Evolutionary conservation across 2,888 invertebrate genomes (phyloP), one percentile per base, ranked within the genome.

Genomic region (Sialis lutaria): DNA sequence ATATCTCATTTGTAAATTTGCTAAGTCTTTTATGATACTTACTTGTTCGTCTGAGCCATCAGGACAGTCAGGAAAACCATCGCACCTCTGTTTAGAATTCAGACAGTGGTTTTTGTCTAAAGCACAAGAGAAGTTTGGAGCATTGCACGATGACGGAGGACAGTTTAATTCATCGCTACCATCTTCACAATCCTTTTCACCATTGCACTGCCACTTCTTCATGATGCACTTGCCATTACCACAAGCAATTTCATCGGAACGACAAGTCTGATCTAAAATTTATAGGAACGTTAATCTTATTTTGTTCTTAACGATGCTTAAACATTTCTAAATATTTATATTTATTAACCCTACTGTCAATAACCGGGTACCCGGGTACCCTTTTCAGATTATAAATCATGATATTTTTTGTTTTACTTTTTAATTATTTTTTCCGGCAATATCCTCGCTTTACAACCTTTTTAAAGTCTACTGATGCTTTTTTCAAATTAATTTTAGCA

Each of bases 161-260:
- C 91, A 91, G 58, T 79, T 73, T 48, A 71, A 72, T 60, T 92
- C 90, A 58, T 92, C 91, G 46, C 78, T 82, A 48, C 76, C 77
- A 59, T 91, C 90, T 4, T 83, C 86, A 57, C 91, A 91, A 60
- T 91, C 90, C 56, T 87, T 78, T 59, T 90, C 89, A 6, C 76
- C 74, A 60, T 91, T 91, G 61, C 91, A 91, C 30, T 82, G 75
- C 90, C 90, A 91, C 50, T 79, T 71, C 54, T 79, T 75, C 60
- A 88, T 87, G 57, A 91, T 87, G 64, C 91, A 91, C 58, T 83
- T 83, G 48, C 89, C 85, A 62, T 89, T 88, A 46, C 74, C 77
- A 66, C 93, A 93, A n/a, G 89, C 88, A 63, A 91, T 91, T 66
- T 93, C 89, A 63, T 90, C 90, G 46, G 85, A 77, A 54, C 89